Base-by-base conservation (phyloP, 2,888 invertebrate genomes). In the Drosophila maculinotata region DNA sequence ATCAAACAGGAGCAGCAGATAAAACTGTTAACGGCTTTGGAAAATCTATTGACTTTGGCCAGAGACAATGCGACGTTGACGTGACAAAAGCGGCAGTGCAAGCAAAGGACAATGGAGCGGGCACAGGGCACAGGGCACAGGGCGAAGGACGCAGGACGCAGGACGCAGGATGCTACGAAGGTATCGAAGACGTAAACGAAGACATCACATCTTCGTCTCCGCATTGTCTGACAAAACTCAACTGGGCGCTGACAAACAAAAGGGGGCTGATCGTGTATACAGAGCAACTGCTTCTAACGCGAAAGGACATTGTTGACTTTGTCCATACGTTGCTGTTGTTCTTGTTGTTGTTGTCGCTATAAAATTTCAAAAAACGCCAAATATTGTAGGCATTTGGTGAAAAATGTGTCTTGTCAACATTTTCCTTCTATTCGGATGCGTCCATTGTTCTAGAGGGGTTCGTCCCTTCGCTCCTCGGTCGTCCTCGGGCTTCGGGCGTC, bases 241-340 rank as follows among this genome's bases (percentile, higher is more conserved):
- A 62, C 76, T 65, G 76, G 75, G 84, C 81, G 69, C 79, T 63
- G 69, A 47, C 65, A 82, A n/a, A 75, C 78, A 87, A 81, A 89
- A 88, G 85, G 87, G 83, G 88, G 88, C 88, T 88, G 88, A 88
- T 88, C 89, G 79, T 88, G 89, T 88, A 79, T 45, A 59, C 58
- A 63, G 26, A 69, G 58, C 49, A 51, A 59, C 67, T 51, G 58
- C 58, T 36, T 48, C 53, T 30, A 54, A 41, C 12, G 71, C 64
- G 45, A 42, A 62, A 73, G 69, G 65, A 71, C 76, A 71, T 63
- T 75, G 76, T 75, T 75, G 74, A 75, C 74, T 75, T 64, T 76
- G 42, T 25, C 26, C 36, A 17, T 49, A 17, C 26, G 31, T 14
- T 38, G 31, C 20, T 59, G 41, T 35, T 68, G 48, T 17, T 39